Base-by-base conservation (phyloP, 1,140 invertebrate genomes). In the Pentalonia nigronervosa region DNA sequence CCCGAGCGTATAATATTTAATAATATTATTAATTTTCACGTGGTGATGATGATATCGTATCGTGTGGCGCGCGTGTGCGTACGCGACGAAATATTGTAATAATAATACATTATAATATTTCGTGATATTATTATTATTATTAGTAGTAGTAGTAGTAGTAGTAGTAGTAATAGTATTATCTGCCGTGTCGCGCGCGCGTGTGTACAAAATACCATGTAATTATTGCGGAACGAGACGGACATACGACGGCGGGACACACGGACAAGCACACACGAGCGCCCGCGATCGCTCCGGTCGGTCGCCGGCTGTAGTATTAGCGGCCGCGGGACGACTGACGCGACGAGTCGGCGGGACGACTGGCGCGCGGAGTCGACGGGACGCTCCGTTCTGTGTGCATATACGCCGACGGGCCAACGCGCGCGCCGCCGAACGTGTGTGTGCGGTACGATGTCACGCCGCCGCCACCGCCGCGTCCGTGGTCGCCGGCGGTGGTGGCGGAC, bases 311-410 rank as follows among this genome's bases (percentile, higher is more conserved):
- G 41, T 87, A 47, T 25, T 23, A 34, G 87, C 87, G 48, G 87
- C 87, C 48, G 53, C 88, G 50, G 88, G 21, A 76, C 50, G 50
- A 53, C 50, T 53, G 50, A 23, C 20, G 87, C 7, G 87, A 53
- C 47, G 87, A 53, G 50, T 53, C 47, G 87, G 50, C 87, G 87
- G 47, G 87, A 88, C 88, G 88, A 90, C 88, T 90, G 88, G 41
- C 50, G 53, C 88, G 60, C 60, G 60, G 60, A 90, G 88, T 60
- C 53, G 88, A 41, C 88, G 88, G 88, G 88, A 90, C 88, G 41
- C 36, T 84, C 60, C n/a, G 60, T 17, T 76, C n/a, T 17, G 60
- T 9, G 60, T 36, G 41, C 8, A 36, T 36, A 2, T 30, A 25
- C 83, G 83, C 21, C 23, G 36, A 25, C 83, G 45, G 34, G 50